Conservation (phyloP, 2,113 vertebrate species). For the Aegypius monachus region DNA sequence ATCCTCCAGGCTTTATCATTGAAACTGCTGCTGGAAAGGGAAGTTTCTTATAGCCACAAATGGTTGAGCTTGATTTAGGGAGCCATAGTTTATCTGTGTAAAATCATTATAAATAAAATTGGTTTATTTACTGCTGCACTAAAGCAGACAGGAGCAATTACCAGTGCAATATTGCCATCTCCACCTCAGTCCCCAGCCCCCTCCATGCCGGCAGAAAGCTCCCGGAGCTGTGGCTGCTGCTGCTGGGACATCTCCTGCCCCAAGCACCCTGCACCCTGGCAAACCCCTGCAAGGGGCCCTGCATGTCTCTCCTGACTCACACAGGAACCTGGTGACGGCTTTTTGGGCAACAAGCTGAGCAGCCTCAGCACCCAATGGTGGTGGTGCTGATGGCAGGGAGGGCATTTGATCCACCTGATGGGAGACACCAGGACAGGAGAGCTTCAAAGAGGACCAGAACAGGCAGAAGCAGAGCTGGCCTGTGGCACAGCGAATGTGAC, state of each 20-base stretch:
- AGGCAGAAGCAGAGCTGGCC: background rate
- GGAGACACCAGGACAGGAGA: background rate
- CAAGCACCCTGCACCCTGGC: no score
- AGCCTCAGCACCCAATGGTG: accelerated
- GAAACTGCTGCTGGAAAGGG: background rate
- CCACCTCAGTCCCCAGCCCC: background rate
- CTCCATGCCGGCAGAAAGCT: background rate
- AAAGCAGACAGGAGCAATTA: background rate
- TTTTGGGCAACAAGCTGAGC: background rate
- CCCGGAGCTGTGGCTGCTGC: background rate
- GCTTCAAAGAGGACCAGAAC: background rate
- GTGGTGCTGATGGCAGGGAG: background rate
- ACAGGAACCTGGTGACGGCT: background rate
- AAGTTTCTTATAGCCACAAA: background rate
- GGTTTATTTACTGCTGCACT: background rate
- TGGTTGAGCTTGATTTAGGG: background rate
- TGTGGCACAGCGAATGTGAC: accelerated
- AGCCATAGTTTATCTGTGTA: background rate
- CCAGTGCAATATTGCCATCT: background rate
- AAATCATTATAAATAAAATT: background rate
- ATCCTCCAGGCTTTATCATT: background rate
- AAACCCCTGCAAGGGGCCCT: background rate
- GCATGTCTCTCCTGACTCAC: background rate
- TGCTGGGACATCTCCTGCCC: background rate
- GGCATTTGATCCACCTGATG: background rate